Evolutionary conservation across 92 coral and sea anemone genomes (phyloP).

Genomic region (Parazoanthus swiftii): DNA sequence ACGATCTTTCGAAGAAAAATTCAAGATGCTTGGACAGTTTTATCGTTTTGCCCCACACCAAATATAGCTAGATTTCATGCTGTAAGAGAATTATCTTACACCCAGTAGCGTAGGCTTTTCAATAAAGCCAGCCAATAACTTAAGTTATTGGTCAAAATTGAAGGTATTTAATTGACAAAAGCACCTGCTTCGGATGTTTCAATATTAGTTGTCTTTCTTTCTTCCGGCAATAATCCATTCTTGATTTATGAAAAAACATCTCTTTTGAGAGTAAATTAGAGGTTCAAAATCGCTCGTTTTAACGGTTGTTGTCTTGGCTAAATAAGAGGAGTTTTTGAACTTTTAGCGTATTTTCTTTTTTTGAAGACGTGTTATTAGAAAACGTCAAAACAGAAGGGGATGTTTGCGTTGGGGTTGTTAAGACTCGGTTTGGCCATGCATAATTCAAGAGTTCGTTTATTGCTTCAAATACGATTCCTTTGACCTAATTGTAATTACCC

Average conservation of each 20-base stretch:
- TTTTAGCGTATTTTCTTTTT: background rate
- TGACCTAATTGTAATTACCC: constrained; percentile 28
- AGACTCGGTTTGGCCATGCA: constrained; percentile 22
- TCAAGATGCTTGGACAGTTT: constrained; percentile 18
- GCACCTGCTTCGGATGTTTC: constrained; percentile 26
- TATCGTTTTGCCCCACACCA: constrained; percentile 9
- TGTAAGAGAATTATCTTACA: constrained; percentile 15
- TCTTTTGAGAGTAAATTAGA: background rate
- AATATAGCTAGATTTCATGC: constrained; percentile 29
- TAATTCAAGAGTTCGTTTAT: constrained; percentile 31
- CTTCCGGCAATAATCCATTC: background rate
- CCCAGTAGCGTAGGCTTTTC: constrained; percentile 35
- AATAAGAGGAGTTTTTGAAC: background rate
- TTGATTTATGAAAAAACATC: background rate
- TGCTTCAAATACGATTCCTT: constrained; percentile 39
- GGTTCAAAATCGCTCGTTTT: background rate
- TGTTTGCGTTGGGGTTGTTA: constrained; percentile 27
- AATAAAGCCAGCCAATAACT: constrained; percentile 36
- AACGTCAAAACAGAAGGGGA: constrained; percentile 13
- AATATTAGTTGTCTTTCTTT: background rate
- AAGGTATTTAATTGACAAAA: constrained; percentile 17
- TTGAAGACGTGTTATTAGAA: background rate
- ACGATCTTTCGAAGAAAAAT: background rate
- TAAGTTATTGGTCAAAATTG: constrained; percentile 28
- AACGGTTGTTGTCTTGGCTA: background rate